Evolutionary conservation across 2,888 invertebrate species (phyloP).

Genomic region (Cantharis rustica): DNA sequence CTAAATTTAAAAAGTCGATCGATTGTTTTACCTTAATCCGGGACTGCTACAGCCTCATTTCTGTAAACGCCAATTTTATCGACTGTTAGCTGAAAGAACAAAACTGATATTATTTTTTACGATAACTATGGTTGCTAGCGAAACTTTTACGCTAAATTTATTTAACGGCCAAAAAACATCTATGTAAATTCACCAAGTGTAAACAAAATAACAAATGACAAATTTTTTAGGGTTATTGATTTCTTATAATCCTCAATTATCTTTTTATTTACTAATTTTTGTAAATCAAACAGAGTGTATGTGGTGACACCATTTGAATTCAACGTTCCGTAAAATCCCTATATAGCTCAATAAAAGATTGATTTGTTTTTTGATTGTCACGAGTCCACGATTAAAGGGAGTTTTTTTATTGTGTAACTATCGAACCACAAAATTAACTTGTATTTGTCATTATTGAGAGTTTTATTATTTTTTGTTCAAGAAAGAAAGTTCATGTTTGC

Average conservation of each 20-base stretch:
- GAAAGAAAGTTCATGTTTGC: background rate
- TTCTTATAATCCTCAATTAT: background rate
- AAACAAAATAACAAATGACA: background rate
- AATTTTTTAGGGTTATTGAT: background rate
- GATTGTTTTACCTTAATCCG: background rate
- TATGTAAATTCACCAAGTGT: background rate
- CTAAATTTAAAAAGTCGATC: background rate
- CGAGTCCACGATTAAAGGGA: slow-evolving; percentile 38
- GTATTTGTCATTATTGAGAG: slow-evolving; percentile 32
- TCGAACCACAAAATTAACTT: slow-evolving; percentile 39
- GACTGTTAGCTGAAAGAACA: background rate
- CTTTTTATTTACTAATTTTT: slow-evolving; percentile 2
- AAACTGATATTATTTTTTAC: background rate
- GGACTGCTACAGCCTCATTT: background rate
- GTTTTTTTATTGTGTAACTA: slow-evolving; percentile 27
- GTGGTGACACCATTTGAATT: slow-evolving; percentile 19
- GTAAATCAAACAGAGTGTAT: slow-evolving; percentile 11
- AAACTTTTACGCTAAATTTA: background rate
- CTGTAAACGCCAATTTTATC: background rate
- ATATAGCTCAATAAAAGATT: slow-evolving; percentile 38
- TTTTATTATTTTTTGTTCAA: background rate
- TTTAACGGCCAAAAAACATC: background rate
- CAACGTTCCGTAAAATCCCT: slow-evolving; percentile 38
- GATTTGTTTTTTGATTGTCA: slow-evolving; percentile 40
- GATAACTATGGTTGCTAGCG: background rate